These are phyloP conservation scores for Paratilapia polleni DNA, from an alignment of 2,113 vertebrate genomes.

Conservation along the genomic window DNA sequence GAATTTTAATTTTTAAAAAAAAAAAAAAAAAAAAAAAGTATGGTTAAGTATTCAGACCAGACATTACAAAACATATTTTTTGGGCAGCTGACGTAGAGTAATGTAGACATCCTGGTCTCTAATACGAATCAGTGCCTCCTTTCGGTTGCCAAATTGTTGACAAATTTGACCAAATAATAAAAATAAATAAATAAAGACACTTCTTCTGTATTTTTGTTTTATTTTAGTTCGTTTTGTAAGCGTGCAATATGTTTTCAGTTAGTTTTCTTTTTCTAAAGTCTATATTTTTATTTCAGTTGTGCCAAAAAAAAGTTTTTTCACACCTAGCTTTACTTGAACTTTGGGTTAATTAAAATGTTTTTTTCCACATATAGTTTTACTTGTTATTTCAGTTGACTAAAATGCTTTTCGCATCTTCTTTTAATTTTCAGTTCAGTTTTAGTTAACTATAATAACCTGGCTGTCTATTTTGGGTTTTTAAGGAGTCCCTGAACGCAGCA, in stretches of 20 bases:
- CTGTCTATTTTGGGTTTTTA: background rate
- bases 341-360: background rate
- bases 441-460: background rate
- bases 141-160: background rate
- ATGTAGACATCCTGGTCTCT: background rate
- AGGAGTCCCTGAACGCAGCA: constrained; percentile 4
- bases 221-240: background rate
- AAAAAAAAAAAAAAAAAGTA: too few relatives aligned
- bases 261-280: background rate
- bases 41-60: background rate
- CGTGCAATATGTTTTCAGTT: too few relatives aligned
- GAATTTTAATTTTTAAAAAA: too few relatives aligned
- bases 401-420: background rate
- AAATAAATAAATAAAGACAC: too few relatives aligned
- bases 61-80: background rate
- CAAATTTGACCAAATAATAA: background rate
- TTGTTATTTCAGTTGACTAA: background rate
- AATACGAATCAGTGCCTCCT: background rate
- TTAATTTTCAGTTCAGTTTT: background rate
- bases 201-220: background rate
- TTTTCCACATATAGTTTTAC: background rate
- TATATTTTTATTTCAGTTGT: too few relatives aligned
- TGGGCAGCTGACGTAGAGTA: background rate
- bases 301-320: too few relatives aligned
- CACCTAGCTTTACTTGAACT: background rate